A percentile compares a stretch with the other conserved stretches of the same genome.
Conservation (phyloP, 2,888 invertebrate species). For the Drosophila subquinaria region DNA sequence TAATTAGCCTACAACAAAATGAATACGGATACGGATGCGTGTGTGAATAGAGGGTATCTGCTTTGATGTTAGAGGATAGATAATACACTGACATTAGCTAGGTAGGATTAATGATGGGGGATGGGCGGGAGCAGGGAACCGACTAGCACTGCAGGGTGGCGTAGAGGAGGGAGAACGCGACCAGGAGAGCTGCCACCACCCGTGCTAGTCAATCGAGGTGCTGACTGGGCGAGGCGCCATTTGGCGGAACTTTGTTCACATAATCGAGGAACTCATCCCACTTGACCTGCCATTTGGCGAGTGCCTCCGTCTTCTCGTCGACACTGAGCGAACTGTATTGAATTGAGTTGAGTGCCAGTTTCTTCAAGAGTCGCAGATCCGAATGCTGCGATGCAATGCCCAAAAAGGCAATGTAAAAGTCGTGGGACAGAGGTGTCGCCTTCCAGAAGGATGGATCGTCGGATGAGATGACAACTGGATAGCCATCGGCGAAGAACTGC, state of each 20-base stretch:
- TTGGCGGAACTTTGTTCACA: slow-evolving; percentile 54
- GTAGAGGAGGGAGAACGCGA: slow-evolving; percentile 39
- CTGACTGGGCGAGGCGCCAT: slow-evolving; percentile 37
- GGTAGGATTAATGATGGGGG: background rate
- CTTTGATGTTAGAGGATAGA: slow-evolving; percentile 13
- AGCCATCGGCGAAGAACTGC: slow-evolving; percentile 88
- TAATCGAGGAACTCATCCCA: slow-evolving; percentile 88
- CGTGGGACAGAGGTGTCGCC: slow-evolving; percentile 90
- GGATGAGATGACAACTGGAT: slow-evolving; percentile 91
- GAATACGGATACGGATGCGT: slow-evolving; percentile 13
- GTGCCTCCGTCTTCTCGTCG: slow-evolving; percentile 86
- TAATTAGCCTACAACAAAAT: slow-evolving; percentile 58
- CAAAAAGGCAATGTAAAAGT: slow-evolving; percentile 92
- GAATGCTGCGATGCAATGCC: slow-evolving; percentile 89
- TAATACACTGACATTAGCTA: slow-evolving; percentile 24
- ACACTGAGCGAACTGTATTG: slow-evolving; percentile 88
- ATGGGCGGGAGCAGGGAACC: slow-evolving; percentile 4
- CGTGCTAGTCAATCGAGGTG: slow-evolving; percentile 81
- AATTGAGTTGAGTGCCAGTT: slow-evolving; percentile 91
- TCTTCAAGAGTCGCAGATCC: slow-evolving; percentile 90
- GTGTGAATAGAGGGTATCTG: slow-evolving; percentile 4
- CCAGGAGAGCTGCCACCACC: slow-evolving; percentile 71
- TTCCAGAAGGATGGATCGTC: slow-evolving; percentile 94
- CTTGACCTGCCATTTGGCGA: slow-evolving; percentile 86
- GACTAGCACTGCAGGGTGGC: slow-evolving; percentile 57